Evolutionary conservation across 2,113 vertebrate genomes (phyloP), one percentile per base, ranked within the genome.

Genomic region (Camarhynchus parvulus): DNA sequence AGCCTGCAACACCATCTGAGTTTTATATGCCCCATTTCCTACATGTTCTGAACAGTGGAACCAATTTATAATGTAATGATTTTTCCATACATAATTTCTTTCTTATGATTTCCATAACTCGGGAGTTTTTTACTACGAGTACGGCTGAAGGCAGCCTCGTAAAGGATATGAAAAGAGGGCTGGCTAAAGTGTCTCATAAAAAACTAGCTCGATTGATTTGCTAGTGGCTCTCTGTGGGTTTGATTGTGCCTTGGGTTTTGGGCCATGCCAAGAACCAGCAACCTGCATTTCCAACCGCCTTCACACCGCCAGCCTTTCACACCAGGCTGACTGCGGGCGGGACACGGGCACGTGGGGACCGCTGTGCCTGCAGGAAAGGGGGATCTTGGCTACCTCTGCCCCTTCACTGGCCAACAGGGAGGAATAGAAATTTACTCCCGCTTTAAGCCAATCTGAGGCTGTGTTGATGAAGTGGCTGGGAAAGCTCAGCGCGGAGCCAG

Each of bases 31-130:
- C 95, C 98, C 95, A 96, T 98, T 98, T 98, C 97, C 97, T 98
- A 97, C 97, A 97, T 96, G 97, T 97, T 98, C 97, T 97, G 97
- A 98, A 97, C 97, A 97, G 97, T 97, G 97, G 92, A 76, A 97
- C 97, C 97, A 96, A 98, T 98, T 98, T 98, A 98, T 98, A 98
- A 98, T 37, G 94, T 97, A 98, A 98, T 98, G 97, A 97, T 98
- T 98, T 98, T 98, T 98, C 98, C 98, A 98, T 98, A 96, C 97
- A 97, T 98, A 97, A 97, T 98, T 98, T 98, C 97, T 98, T 98
- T 98, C 96, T 82, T 97, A 98, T 98, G 97, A 97, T 97, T 98
- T 98, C 97, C 94, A 96, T 97, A 98, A 97, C 92, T 91, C 14
- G 86, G 90, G 92, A 94, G 92, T 84, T 96, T 95, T 97, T 97